These are phyloP conservation scores for Poecilia velifera DNA, from an alignment of 2,797 vertebrate genomes.

Conservation along the genomic window DNA sequence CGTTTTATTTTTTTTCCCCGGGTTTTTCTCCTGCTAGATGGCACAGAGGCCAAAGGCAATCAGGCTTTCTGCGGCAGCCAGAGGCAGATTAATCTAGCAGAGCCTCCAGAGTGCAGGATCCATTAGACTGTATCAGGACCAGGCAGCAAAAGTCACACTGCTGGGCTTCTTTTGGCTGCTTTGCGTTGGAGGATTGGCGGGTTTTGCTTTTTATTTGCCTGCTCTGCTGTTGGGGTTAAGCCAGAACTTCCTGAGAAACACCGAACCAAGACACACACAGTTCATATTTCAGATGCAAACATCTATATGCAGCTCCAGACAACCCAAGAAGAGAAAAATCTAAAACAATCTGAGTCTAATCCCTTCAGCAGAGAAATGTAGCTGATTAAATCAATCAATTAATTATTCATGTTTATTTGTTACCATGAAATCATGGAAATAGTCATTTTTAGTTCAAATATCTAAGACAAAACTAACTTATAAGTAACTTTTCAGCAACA, in stretches of 20 bases:
- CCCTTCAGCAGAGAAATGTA: not conserved
- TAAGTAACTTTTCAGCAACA: too few species aligned
- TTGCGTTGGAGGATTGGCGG: not conserved
- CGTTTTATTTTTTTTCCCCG: not conserved
- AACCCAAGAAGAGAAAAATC: too few species aligned
- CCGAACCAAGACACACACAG: not conserved
- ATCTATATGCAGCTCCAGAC: not conserved
- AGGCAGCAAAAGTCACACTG: slow-evolving; percentile 9
- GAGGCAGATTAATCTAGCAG: slow-evolving; percentile 15
- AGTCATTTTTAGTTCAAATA: too few species aligned
- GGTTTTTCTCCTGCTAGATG: not conserved
- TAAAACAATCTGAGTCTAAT: too few species aligned
- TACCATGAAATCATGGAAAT: too few species aligned
- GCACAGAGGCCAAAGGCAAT: slow-evolving; percentile 10
- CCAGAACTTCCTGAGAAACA: not conserved
- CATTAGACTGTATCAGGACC: slow-evolving; percentile 17
- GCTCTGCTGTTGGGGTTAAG: not conserved
- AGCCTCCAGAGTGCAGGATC: slow-evolving; percentile 15
- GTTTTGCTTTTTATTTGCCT: not conserved
- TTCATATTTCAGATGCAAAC: not conserved
- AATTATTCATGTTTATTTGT: too few species aligned
- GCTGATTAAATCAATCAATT: not conserved
- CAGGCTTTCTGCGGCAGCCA: slow-evolving; percentile 2
- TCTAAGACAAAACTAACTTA: too few species aligned
- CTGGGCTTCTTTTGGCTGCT: not conserved